Conservation (phyloP, 1,140 invertebrate species). For the Elymnias hypermnestra region DNA sequence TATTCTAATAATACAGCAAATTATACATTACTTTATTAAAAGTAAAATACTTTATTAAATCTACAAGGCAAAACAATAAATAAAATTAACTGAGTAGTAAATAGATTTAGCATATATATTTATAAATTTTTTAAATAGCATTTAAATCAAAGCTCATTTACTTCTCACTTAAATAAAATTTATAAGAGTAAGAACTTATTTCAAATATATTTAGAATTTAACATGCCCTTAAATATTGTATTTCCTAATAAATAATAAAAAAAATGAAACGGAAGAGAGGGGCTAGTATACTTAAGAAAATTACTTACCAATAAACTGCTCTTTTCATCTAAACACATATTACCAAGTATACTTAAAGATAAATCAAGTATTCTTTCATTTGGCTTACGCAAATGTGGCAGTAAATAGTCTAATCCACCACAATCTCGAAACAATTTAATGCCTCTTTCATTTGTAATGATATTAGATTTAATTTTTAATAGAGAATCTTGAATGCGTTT, state of each 20-base stretch:
- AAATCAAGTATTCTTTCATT: slow-evolving; percentile 75
- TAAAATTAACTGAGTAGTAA: no score
- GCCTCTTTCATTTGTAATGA: slow-evolving; percentile 54
- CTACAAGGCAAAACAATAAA: no score
- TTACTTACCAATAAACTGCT: slow-evolving; percentile 50
- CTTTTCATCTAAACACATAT: slow-evolving; percentile 75
- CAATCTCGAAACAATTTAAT: slow-evolving; percentile 62
- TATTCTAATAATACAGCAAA: no score
- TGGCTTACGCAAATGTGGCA: slow-evolving; percentile 67
- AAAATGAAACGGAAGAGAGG: neutral
- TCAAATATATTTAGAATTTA: no score
- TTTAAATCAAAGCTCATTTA: no score
- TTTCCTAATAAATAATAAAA: neutral
- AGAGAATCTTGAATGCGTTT: slow-evolving; percentile 56
- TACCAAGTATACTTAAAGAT: slow-evolving; percentile 77
- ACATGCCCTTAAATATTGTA: no score
- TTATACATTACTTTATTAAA: no score
- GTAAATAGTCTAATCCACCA: slow-evolving; percentile 58
- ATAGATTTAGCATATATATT: no score
- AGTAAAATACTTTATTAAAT: no score
- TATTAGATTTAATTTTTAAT: slow-evolving; percentile 57
- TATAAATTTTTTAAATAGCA: no score
- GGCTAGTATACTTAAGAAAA: neutral
- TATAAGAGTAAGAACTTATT: no score
- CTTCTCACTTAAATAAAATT: no score